phyloP scores from a whole-genome alignment of 2,888 invertebrate species.

The Tachina grossa region DNA sequence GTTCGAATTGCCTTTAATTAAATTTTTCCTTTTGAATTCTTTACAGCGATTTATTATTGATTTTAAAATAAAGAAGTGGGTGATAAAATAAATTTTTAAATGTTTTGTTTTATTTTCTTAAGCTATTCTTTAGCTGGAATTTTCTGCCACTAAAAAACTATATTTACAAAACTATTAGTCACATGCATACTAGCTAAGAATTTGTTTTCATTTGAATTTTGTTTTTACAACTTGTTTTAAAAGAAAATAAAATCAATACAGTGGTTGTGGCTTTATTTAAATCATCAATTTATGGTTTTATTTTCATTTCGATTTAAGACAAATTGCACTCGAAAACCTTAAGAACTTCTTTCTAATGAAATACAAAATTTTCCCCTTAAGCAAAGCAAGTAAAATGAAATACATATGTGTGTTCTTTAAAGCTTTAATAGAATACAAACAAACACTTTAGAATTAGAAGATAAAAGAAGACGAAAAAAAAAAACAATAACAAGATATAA shows the following conservation, averaged over 20 bases:
- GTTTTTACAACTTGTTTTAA: constrained; percentile 27
- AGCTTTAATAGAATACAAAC: constrained; percentile 41
- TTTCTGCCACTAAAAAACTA: neutral
- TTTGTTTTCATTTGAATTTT: constrained; percentile 5
- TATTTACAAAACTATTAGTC: constrained; percentile 10
- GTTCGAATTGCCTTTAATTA: constrained; percentile 4
- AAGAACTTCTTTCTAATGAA: constrained; percentile 52
- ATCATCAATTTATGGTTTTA: constrained; percentile 46
- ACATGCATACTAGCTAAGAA: neutral
- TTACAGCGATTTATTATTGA: neutral
- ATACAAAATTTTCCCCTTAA: neutral
- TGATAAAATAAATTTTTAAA: constrained; percentile 13
- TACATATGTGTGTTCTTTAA: neutral
- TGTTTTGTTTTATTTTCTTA: constrained; percentile 6
- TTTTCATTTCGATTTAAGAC: constrained; percentile 51
- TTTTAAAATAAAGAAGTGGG: constrained; percentile 12
- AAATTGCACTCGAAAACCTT: neutral
- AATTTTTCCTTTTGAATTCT: neutral
- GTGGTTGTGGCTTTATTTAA: constrained; percentile 57
- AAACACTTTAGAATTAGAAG: constrained; percentile 19
- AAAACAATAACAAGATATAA: constrained; percentile 2
- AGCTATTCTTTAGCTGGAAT: neutral
- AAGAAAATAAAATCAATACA: neutral
- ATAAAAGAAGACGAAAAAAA: neutral
- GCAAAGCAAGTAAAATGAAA: constrained; percentile 4